These are phyloP conservation scores for Drosophila dives DNA, from an alignment of 2,888 invertebrate genomes.

Conservation along the genomic window DNA sequence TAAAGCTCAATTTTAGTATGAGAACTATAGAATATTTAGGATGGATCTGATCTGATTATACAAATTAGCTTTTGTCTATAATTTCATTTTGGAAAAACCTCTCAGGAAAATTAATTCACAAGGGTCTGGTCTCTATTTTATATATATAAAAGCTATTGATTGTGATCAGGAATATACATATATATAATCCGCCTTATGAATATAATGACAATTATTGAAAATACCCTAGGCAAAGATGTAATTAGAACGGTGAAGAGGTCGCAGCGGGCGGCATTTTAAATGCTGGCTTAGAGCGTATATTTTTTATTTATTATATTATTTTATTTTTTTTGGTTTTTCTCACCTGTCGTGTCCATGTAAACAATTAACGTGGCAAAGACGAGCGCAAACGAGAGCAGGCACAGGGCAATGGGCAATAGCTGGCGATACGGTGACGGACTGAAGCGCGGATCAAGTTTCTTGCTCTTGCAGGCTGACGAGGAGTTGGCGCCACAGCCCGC, in stretches of 20 bases:
- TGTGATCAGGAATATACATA: background rate
- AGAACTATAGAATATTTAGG: background rate
- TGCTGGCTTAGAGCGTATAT: background rate
- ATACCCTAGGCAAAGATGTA: background rate
- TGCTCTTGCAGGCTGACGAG: slow-evolving; percentile 80
- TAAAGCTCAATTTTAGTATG: background rate
- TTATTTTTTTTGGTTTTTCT: slow-evolving; percentile 58
- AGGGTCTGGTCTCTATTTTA: background rate
- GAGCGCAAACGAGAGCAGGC: slow-evolving; percentile 91
- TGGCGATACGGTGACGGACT: slow-evolving; percentile 84
- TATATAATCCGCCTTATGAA: background rate
- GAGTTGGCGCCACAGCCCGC: slow-evolving; percentile 43
- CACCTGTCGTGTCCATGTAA: slow-evolving; percentile 93
- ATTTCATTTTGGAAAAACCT: background rate
- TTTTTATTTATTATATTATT: background rate
- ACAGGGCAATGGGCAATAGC: slow-evolving; percentile 89
- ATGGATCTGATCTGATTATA: background rate
- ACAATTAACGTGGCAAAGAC: slow-evolving; percentile 92
- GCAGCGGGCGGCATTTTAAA: background rate
- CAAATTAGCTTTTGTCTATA: background rate
- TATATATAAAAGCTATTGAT: background rate
- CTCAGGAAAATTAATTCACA: background rate
- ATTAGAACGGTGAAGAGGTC: background rate
- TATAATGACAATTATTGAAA: background rate
- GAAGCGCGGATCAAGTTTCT: slow-evolving; percentile 84